phyloP scores from a whole-genome alignment of 2,113 vertebrate genomes.

The Nerophis ophidion region DNA sequence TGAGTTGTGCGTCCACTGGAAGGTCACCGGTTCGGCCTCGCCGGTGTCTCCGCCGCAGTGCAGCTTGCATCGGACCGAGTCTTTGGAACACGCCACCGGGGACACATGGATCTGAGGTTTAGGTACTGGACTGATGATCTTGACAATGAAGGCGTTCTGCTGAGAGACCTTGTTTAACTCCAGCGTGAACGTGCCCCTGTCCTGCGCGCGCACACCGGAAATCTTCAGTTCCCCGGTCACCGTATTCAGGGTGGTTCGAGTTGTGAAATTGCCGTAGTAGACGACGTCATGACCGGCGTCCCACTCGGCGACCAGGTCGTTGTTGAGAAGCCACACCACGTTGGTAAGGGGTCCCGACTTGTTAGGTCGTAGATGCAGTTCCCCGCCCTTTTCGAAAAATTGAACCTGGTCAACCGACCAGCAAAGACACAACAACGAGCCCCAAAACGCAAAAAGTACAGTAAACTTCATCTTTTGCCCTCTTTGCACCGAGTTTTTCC shows the following conservation, averaged over 20 bases:
- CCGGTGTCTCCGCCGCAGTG: fast-evolving
- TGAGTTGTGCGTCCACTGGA: slow-evolving; percentile 5
- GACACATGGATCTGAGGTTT: fast-evolving
- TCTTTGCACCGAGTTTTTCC: no score
- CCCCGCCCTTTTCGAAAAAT: fast-evolving
- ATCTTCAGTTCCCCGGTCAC: fast-evolving
- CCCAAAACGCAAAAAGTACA: no score
- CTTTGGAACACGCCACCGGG: fast-evolving
- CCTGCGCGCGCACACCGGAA: fast-evolving
- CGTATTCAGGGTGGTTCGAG: fast-evolving
- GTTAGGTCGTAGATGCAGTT: not conserved
- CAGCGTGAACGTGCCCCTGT: not conserved
- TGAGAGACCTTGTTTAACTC: slow-evolving; percentile 20
- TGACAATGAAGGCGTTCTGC: fast-evolving
- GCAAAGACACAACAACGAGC: not conserved
- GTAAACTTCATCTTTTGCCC: no score
- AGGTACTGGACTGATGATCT: fast-evolving
- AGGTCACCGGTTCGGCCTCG: not conserved
- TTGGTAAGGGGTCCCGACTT: not conserved
- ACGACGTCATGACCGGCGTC: fast-evolving
- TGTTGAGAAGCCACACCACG: slow-evolving; percentile 8
- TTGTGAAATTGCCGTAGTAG: fast-evolving
- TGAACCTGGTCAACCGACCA: not conserved
- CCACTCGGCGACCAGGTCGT: not conserved
- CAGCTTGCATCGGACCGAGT: fast-evolving